Evolutionary conservation across 2,797 vertebrate species (phyloP), one percentile per base, ranked within the genome.

Genomic region (Myripristis jacobus): DNA sequence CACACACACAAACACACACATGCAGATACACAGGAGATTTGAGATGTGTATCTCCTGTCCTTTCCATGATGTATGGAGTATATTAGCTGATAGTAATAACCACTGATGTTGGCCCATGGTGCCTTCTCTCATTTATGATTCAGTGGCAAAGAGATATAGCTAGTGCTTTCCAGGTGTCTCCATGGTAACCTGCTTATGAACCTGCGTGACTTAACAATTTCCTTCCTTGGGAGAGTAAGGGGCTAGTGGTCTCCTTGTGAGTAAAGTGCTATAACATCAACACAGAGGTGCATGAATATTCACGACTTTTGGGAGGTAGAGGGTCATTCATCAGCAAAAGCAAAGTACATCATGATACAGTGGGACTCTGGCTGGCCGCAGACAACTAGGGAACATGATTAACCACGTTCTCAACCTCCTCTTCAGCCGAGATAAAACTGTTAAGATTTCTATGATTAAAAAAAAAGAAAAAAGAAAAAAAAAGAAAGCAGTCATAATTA

Each of bases 171-270:
- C 68, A 70, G 79, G 76, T 21, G 89, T 94, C 89, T 85, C 94
- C 91, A 93, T 94, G 92, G 91, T 84, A 93, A 94, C 92, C 74
- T 66, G 74, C 66, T 75, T 57, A 81, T 83, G 80, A 87, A 85
- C 79, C 77, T 84, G 67, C 48, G 72, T 88, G 91, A 92, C 79
- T 90, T 90, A 68, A 88, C 88, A 87, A 80, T 84, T 89, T 88
- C 66, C 51, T 38, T 69, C 48, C 18, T 68, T 54, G 69, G 29
- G 56, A 60, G 73, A 73, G 75, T 66, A 19, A 46, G 38, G 55
- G 65, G 61, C 36, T 50, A 73, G 60, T 19, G 9, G 62, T 76
- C 8, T 22, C 55, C 57, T 60, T 24, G 59, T 69, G 67, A 68
- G 36, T 66, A 75, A 72, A 82, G 60, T 76, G 63, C 43, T 75